phyloP scores from a whole-genome alignment of 92 coral and sea anemone species.

The Chrysogorgia sp. region DNA sequence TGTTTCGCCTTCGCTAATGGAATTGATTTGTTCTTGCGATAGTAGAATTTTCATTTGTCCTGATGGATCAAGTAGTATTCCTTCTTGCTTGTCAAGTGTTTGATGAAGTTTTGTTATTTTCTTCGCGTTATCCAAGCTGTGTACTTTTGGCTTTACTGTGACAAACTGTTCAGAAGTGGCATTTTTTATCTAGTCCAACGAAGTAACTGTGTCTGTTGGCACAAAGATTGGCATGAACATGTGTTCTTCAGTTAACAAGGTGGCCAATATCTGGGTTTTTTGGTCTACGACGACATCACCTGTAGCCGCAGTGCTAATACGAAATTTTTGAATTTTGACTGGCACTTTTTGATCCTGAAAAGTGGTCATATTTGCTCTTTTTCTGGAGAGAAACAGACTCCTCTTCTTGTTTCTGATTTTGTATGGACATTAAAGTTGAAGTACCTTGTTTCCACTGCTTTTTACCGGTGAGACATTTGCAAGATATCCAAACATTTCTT shows the following conservation, averaged over 20 bases:
- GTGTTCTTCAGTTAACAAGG: slow-evolving; percentile 10
- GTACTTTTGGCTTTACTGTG: slow-evolving; percentile 36
- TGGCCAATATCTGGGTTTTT: too few species aligned
- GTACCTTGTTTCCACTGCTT: too few species aligned
- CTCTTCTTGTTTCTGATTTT: too few species aligned
- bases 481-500: too few species aligned
- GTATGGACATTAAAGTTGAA: too few species aligned
- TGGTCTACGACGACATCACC: too few species aligned
- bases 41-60: slow-evolving; percentile 26
- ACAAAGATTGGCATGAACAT: slow-evolving; percentile 17
- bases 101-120: slow-evolving; percentile 21
- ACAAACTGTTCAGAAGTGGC: slow-evolving; percentile 30
- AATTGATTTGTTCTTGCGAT: slow-evolving; percentile 34
- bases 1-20: slow-evolving; percentile 27
- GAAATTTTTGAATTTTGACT: too few species aligned
- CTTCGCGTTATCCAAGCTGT: slow-evolving; percentile 14
- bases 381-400: too few species aligned
- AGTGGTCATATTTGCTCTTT: too few species aligned
- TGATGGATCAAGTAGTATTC: slow-evolving; percentile 37
- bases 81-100: slow-evolving; percentile 34
- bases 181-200: slow-evolving; percentile 34
- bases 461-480: too few species aligned
- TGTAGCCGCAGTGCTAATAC: too few species aligned
- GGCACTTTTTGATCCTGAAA: too few species aligned
- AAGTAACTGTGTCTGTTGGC: slow-evolving; percentile 6